phyloP scores from a whole-genome alignment of 2,797 vertebrate species.

The Heteromormyrus szaboi region DNA sequence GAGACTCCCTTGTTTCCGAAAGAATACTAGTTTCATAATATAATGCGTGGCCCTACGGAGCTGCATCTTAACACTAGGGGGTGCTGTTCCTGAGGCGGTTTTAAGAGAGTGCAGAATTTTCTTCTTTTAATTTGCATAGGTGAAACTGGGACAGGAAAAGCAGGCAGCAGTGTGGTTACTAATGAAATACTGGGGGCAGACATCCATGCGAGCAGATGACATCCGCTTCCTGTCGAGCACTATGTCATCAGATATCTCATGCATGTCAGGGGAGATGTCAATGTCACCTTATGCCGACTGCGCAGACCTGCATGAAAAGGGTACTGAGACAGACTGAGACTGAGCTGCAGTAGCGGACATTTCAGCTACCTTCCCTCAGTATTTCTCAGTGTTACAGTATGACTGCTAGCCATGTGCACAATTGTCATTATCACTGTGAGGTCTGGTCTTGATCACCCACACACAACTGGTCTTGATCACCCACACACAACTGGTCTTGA shows the following conservation, averaged over 20 bases:
- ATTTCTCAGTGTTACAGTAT: not conserved
- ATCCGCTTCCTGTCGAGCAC: conserved; percentile 18
- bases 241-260: not conserved
- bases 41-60: no score
- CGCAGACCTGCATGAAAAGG: not conserved
- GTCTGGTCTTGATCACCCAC: not conserved
- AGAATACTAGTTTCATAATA: not conserved
- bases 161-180: conserved; percentile 8
- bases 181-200: not conserved
- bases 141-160: not conserved
- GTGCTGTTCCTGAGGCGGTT: not conserved
- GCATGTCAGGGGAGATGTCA: not conserved
- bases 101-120: not conserved
- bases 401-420: not conserved
- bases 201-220: not conserved
- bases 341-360: not conserved
- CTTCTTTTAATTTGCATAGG: not conserved
- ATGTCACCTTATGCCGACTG: not conserved
- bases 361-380: not conserved
- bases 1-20: not conserved
- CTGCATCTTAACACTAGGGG: not conserved
- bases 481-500: not conserved
- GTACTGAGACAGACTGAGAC: not conserved
- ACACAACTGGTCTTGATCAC: not conserved
- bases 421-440: not conserved